These are phyloP conservation scores for Margaritifera margaritifera DNA, from an alignment of 2,888 invertebrate species.

Conservation along the genomic window DNA sequence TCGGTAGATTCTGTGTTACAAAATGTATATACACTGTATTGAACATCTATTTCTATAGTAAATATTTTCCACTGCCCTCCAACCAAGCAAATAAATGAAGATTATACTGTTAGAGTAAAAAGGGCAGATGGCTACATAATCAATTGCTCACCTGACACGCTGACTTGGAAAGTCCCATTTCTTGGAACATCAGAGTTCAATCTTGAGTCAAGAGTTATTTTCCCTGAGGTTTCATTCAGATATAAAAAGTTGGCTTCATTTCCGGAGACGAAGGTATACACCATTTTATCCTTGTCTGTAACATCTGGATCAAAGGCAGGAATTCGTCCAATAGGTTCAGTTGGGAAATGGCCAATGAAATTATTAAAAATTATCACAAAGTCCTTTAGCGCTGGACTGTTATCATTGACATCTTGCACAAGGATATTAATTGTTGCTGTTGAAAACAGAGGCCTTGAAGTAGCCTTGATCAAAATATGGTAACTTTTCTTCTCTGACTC, in stretches of 20 bases:
- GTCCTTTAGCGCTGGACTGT: slow-evolving; percentile 91
- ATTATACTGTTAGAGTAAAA: neutral
- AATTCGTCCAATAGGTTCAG: slow-evolving; percentile 90
- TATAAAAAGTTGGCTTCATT: slow-evolving; percentile 93
- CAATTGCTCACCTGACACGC: slow-evolving; percentile 81
- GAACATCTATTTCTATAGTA: too few species aligned
- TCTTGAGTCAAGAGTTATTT: slow-evolving; percentile 90
- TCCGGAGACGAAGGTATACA: slow-evolving; percentile 89
- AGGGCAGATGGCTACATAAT: neutral
- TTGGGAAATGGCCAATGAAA: slow-evolving; percentile 93
- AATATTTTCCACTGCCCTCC: too few species aligned
- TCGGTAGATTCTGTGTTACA: too few species aligned
- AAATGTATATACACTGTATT: too few species aligned
- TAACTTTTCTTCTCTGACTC: slow-evolving; percentile 94
- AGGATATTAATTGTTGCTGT: slow-evolving; percentile 91
- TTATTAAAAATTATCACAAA: slow-evolving; percentile 96
- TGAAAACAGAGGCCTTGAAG: slow-evolving; percentile 90
- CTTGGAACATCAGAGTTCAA: slow-evolving; percentile 96
- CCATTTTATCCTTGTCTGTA: slow-evolving; percentile 82
- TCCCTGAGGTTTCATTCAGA: slow-evolving; percentile 87
- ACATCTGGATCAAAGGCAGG: slow-evolving; percentile 97
- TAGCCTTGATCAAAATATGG: slow-evolving; percentile 89
- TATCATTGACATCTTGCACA: slow-evolving; percentile 94
- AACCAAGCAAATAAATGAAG: too few species aligned
- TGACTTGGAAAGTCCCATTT: slow-evolving; percentile 93